These are phyloP conservation scores for Pterocles gutturalis DNA, from an alignment of 2,113 vertebrate species.

Conservation along the genomic window DNA sequence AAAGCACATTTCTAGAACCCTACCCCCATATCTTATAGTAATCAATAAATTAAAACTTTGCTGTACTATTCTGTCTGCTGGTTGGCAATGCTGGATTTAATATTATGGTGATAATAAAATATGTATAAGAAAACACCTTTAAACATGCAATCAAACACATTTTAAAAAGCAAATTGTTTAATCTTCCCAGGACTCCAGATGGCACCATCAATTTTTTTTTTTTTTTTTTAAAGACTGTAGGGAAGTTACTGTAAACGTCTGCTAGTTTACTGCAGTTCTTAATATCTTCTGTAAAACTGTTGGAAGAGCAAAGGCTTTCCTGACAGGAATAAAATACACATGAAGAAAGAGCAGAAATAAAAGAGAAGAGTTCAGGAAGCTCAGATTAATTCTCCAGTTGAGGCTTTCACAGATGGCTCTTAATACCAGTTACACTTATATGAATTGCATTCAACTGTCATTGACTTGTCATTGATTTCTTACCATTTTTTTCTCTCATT, in stretches of 20 bases:
- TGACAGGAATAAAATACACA: slow-evolving; percentile 39
- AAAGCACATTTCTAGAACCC: not conserved
- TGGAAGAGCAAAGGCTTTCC: slow-evolving; percentile 56
- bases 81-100: not conserved
- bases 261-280: slow-evolving; percentile 27
- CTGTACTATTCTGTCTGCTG: not conserved
- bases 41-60: not conserved
- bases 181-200: slow-evolving; percentile 56
- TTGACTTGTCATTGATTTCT: slow-evolving; percentile 54
- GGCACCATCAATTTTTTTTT: slow-evolving; percentile 12
- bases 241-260: not conserved
- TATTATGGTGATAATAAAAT: not conserved
- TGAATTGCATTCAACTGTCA: slow-evolving; percentile 40
- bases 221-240: slow-evolving; percentile 1
- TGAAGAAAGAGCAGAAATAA: slow-evolving; percentile 47
- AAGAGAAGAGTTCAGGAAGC: slow-evolving; percentile 52
- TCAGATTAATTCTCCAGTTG: slow-evolving; percentile 41
- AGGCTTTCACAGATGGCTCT: slow-evolving; percentile 28
- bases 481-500: slow-evolving; percentile 46
- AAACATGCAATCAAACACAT: not conserved
- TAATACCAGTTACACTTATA: not conserved
- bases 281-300: slow-evolving; percentile 40
- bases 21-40: rapidly evolving
- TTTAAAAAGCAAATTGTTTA: slow-evolving; percentile 38
- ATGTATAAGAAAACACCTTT: not conserved